A percentile compares a stretch with the other conserved stretches of the same genome.
These are phyloP conservation scores for Butorides virescens DNA, from an alignment of 2,113 vertebrate genomes.

Conservation along the genomic window DNA sequence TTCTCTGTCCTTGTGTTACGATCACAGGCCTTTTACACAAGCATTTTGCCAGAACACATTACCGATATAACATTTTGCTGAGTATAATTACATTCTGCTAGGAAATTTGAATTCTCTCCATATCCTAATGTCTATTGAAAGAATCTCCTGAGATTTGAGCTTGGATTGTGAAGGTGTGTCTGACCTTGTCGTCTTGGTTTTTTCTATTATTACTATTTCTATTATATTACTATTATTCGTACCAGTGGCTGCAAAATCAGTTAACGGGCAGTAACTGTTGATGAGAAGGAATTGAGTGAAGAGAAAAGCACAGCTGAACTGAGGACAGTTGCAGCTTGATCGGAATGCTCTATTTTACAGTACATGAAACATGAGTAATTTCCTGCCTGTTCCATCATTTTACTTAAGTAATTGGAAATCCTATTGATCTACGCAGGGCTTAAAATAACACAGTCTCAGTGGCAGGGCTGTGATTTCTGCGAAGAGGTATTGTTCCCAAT, in stretches of 20 bases:
- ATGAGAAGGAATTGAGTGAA: background rate
- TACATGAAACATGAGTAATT: constrained; percentile 26
- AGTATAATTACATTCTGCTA: constrained; percentile 10
- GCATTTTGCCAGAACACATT: background rate
- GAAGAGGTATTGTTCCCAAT: background rate
- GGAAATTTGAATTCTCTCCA: background rate
- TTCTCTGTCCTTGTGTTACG: background rate
- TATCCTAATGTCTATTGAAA: background rate
- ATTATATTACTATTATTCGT: background rate
- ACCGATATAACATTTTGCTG: background rate
- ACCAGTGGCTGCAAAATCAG: background rate
- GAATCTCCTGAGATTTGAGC: background rate
- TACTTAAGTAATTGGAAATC: constrained; percentile 38
- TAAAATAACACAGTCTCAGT: background rate
- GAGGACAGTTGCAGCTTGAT: background rate
- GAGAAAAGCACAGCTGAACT: constrained; percentile 1
- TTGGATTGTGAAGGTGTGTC: background rate
- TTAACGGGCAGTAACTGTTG: background rate
- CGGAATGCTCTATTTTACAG: constrained; percentile 7
- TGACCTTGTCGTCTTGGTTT: background rate
- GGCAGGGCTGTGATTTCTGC: background rate
- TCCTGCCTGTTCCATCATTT: constrained; percentile 10
- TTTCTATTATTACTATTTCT: no score
- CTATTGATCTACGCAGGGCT: background rate
- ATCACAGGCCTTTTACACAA: background rate